Percentiles rank a stretch among this genome's conserved stretches.
phyloP scores from a whole-genome alignment of 2,888 invertebrate genomes.

The Dasysyrphus albostriatus region DNA sequence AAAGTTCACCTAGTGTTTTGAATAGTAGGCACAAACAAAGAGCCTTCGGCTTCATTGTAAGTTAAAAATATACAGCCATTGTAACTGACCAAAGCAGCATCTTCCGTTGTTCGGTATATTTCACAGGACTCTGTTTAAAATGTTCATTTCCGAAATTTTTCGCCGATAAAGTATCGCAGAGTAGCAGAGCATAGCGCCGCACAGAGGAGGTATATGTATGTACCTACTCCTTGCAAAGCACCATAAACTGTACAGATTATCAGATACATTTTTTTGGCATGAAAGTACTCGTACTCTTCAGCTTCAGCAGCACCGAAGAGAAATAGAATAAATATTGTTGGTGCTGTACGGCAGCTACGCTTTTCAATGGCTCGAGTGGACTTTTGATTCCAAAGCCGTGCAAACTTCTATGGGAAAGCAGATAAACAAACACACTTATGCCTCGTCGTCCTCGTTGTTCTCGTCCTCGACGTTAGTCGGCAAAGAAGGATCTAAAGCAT shows the following conservation, averaged over 20 bases:
- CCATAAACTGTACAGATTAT: constrained; percentile 38
- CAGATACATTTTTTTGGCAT: constrained; percentile 40
- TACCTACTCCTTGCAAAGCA: constrained; percentile 17
- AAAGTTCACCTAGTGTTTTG: constrained; percentile 25
- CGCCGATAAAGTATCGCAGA: constrained; percentile 26
- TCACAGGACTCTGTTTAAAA: constrained; percentile 35
- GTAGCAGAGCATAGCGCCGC: background rate
- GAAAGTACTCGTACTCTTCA: constrained; percentile 34
- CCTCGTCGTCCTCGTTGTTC: constrained; percentile 8
- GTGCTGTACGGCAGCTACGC: constrained; percentile 10
- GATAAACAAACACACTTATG: constrained; percentile 36
- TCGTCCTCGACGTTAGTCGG: background rate
- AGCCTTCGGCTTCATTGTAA: constrained; percentile 32
- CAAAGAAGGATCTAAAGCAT: constrained; percentile 39
- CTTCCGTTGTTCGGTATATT: constrained; percentile 29
- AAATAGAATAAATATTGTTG: constrained; percentile 37
- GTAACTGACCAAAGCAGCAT: constrained; percentile 39
- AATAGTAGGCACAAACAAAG: constrained; percentile 27
- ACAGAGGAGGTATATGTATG: background rate
- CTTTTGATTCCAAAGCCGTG: constrained; percentile 39
- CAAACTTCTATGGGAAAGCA: constrained; percentile 31
- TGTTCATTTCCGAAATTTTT: constrained; percentile 37
- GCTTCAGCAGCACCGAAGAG: constrained; percentile 21
- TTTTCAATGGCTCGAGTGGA: constrained; percentile 32
- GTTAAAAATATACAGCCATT: constrained; percentile 32